phyloP scores from a whole-genome alignment of 2,113 vertebrate genomes.

The Gymnocephalus cernua region DNA sequence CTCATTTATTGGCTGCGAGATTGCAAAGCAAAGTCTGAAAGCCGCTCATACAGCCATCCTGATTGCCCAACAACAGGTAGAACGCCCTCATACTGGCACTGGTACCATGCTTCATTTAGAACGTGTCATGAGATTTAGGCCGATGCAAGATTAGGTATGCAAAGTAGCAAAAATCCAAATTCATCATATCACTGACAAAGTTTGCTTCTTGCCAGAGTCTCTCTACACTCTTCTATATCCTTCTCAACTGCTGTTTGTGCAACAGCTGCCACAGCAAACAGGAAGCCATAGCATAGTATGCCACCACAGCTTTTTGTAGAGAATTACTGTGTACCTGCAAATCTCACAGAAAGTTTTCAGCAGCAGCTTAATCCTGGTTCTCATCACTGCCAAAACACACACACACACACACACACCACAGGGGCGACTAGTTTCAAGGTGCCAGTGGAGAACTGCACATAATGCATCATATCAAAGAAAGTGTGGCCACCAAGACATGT shows the following conservation, averaged over 20 bases:
- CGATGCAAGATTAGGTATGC: conserved; percentile 32
- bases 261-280: conserved; percentile 44
- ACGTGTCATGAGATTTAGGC: conserved; percentile 36
- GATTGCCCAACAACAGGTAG: conserved; percentile 18
- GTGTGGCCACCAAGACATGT: not conserved
- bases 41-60: not conserved
- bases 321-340: conserved; percentile 42
- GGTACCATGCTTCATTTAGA: conserved; percentile 12
- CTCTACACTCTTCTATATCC: not conserved
- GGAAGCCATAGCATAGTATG: conserved; percentile 28
- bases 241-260: conserved; percentile 10
- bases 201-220: conserved; percentile 32
- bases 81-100: not conserved
- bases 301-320: conserved; percentile 29
- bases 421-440: conserved; percentile 16
- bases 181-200: conserved; percentile 27
- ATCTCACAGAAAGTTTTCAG: conserved; percentile 40
- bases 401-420: conserved; percentile 5
- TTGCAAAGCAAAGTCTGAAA: not conserved
- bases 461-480: conserved; percentile 11
- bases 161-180: conserved; percentile 38
- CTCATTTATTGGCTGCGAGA: not conserved
- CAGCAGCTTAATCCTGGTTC: conserved; percentile 30
- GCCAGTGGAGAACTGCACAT: conserved; percentile 7
- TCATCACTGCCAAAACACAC: conserved; percentile 32